These are phyloP conservation scores for Aspiorhynchus laticeps DNA, from an alignment of 2,113 vertebrate species.

Conservation along the genomic window DNA sequence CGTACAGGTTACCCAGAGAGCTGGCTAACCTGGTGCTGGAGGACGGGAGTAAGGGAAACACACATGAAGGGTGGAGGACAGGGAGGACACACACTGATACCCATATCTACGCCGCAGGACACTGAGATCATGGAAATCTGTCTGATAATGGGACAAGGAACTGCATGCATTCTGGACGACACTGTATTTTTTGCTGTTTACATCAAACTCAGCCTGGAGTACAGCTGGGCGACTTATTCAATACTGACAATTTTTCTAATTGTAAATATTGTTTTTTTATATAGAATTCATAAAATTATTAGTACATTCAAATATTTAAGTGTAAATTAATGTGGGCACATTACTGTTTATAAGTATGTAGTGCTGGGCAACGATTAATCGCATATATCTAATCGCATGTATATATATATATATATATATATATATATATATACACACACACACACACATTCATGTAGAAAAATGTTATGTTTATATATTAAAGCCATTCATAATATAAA, in stretches of 20 bases:
- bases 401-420: too few species aligned
- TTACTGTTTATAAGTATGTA: too few species aligned
- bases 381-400: too few species aligned
- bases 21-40: conserved; percentile 88
- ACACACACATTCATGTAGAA: too few species aligned
- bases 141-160: background rate
- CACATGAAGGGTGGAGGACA: conserved; percentile 36
- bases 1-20: conserved; percentile 90
- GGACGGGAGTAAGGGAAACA: conserved; percentile 54
- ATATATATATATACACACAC: too few species aligned
- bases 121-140: background rate
- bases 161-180: background rate
- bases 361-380: too few species aligned
- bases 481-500: too few species aligned
- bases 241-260: background rate
- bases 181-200: background rate
- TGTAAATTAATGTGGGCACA: too few species aligned
- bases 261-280: too few species aligned
- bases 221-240: background rate
- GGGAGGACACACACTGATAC: conserved; percentile 19
- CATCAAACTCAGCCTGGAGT: background rate
- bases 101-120: background rate
- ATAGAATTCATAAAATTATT: too few species aligned
- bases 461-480: too few species aligned
- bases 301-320: too few species aligned